Evolutionary conservation across 2,888 invertebrate genomes (phyloP).

Genomic region (Agrotis clavis): DNA sequence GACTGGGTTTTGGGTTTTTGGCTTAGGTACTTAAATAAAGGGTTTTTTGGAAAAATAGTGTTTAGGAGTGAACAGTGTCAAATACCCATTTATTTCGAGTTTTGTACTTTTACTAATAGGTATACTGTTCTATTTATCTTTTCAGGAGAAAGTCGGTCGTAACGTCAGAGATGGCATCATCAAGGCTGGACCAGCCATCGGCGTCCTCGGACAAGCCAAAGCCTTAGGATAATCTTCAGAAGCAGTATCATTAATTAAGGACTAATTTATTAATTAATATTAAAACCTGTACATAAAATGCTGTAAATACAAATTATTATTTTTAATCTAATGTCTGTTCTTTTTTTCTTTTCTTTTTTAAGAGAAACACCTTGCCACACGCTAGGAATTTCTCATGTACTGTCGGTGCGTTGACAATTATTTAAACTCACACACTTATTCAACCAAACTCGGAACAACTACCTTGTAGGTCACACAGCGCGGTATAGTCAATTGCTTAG

Average conservation of each 20-base stretch:
- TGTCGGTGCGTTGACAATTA: background rate
- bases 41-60: too few relatives aligned
- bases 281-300: constrained; percentile 20
- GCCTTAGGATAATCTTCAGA: constrained; percentile 60
- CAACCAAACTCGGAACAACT: background rate
- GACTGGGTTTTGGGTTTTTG: too few relatives aligned
- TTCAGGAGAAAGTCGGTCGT: constrained; percentile 79
- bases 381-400: background rate
- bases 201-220: constrained; percentile 75
- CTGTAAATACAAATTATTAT: constrained; percentile 35
- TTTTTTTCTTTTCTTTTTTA: background rate
- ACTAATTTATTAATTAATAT: background rate
- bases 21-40: too few relatives aligned
- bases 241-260: background rate
- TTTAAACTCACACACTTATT: too few relatives aligned
- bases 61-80: too few relatives aligned
- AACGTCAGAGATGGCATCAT: constrained; percentile 78
- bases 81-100: background rate
- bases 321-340: background rate
- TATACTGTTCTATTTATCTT: constrained; percentile 23
- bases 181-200: constrained; percentile 80
- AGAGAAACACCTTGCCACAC: background rate
- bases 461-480: too few relatives aligned
- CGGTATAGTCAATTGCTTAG: too few relatives aligned
- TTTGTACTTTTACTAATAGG: background rate